Conservation (phyloP, 2,113 vertebrate genomes). For the Pipra filicauda region DNA sequence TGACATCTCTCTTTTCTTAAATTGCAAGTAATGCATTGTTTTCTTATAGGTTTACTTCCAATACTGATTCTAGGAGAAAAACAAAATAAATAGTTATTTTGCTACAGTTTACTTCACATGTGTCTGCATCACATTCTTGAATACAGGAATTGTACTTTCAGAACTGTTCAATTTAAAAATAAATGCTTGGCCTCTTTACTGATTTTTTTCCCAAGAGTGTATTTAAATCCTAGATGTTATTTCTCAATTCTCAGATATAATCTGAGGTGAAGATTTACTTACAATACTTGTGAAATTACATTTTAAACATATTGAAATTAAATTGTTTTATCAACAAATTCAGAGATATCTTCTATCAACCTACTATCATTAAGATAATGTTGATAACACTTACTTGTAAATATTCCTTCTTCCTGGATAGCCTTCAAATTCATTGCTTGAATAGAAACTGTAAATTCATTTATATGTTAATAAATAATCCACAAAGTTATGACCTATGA, state of each 20-base stretch:
- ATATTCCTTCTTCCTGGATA: constrained; percentile 81
- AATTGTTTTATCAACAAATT: neutral
- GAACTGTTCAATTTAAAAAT: neutral
- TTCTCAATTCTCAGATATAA: neutral
- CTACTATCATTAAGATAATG: constrained; percentile 1
- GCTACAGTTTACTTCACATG: neutral
- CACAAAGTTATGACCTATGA: constrained; percentile 22
- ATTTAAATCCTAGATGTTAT: neutral
- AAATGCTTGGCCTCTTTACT: neutral
- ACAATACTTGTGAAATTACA: neutral
- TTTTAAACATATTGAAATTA: neutral
- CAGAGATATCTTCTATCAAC: neutral
- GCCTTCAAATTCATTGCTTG: constrained; percentile 84
- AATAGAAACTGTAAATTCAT: constrained; percentile 79
- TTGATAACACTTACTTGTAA: constrained; percentile 74
- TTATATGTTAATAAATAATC: constrained; percentile 56
- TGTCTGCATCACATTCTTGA: neutral
- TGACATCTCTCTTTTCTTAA: constrained; percentile 82
- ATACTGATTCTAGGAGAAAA: constrained; percentile 76
- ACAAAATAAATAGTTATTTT: constrained; percentile 50
- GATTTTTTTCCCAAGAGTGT: neutral
- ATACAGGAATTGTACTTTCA: neutral
- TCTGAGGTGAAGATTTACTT: neutral
- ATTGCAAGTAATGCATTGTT: constrained; percentile 80
- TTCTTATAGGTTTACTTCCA: constrained; percentile 67